Conservation (phyloP, 2,888 invertebrate genomes). For the Lagria hirta region DNA sequence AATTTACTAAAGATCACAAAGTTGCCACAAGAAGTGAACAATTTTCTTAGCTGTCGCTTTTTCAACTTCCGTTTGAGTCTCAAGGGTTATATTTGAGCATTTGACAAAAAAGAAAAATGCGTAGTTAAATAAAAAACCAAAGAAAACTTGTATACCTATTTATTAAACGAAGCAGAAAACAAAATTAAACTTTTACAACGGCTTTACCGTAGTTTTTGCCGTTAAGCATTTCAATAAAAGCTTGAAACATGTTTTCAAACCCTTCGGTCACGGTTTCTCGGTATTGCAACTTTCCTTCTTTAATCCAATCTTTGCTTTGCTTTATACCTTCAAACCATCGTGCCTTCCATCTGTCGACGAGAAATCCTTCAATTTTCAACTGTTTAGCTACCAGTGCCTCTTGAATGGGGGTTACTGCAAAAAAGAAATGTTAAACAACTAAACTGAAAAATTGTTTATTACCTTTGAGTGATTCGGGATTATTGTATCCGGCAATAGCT, state of each 20-base stretch:
- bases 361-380: slow-evolving; percentile 66
- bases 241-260: slow-evolving; percentile 69
- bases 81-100: no score
- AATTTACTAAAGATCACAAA: no score
- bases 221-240: slow-evolving; percentile 62
- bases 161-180: no score
- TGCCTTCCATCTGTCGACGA: slow-evolving; percentile 57
- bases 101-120: no score
- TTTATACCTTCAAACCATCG: slow-evolving; percentile 60
- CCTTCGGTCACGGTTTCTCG: slow-evolving; percentile 67
- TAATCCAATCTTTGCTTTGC: slow-evolving; percentile 62
- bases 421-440: no score
- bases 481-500: slow-evolving; percentile 69
- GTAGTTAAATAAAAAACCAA: no score
- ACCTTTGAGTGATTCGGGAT: slow-evolving; percentile 41
- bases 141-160: no score
- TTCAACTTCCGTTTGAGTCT: no score
- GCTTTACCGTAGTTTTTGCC: slow-evolving; percentile 73
- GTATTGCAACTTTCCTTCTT: slow-evolving; percentile 66
- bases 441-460: slow-evolving; percentile 10
- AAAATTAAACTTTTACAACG: slow-evolving; percentile 59
- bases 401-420: slow-evolving; percentile 57
- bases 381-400: slow-evolving; percentile 59
- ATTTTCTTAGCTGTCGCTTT: no score
- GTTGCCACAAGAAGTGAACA: no score